Evolutionary conservation across 2,113 vertebrate genomes (phyloP).

Genomic region (Acanthisitta chloris): DNA sequence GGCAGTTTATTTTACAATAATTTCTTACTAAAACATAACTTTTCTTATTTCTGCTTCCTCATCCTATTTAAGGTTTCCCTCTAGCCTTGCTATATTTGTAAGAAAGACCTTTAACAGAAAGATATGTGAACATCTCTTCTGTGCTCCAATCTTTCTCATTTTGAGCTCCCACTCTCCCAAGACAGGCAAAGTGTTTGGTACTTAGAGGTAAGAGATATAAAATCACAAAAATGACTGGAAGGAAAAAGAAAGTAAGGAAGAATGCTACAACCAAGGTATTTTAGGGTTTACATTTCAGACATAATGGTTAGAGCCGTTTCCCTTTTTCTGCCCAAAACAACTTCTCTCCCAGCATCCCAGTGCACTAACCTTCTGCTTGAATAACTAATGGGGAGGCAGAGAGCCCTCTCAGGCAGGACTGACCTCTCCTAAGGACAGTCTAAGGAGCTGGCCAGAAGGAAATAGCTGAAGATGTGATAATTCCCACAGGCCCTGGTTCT

Average conservation of each 20-base stretch:
- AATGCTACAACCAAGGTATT: background rate
- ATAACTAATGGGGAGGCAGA: background rate
- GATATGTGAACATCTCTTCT: accelerated
- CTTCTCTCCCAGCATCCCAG: background rate
- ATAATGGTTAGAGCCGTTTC: background rate
- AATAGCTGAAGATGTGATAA: background rate
- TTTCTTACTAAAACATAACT: background rate
- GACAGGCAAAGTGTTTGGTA: background rate
- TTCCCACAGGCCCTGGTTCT: background rate
- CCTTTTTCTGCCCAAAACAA: background rate
- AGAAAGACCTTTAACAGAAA: background rate
- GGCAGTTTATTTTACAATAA: background rate
- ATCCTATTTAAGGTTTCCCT: background rate
- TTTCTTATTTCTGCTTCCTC: background rate
- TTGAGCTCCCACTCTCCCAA: background rate
- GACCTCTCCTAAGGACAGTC: background rate
- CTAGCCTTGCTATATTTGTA: background rate
- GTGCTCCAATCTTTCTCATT: background rate
- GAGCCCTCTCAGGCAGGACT: background rate
- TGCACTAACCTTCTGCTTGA: background rate
- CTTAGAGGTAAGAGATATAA: background rate
- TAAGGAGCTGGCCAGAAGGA: background rate
- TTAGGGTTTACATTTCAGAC: background rate
- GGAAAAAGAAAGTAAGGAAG: background rate
- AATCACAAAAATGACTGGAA: background rate